These are phyloP conservation scores for Hoplias malabaricus DNA, from an alignment of 2,113 vertebrate genomes.

Conservation along the genomic window DNA sequence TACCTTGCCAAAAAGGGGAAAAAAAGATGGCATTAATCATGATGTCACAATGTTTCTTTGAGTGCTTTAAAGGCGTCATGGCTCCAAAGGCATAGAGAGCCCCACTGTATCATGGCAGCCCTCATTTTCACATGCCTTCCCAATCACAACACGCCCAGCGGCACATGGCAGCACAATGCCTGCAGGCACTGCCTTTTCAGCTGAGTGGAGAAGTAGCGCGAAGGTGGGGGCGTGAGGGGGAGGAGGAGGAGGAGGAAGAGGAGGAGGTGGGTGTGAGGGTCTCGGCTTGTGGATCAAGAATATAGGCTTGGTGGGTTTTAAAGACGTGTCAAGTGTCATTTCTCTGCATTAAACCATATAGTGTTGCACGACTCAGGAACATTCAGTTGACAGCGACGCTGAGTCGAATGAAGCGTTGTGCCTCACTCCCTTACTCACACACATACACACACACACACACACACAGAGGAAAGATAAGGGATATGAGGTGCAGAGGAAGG, in stretches of 20 bases:
- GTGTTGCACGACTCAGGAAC: not conserved
- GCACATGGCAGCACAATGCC: conserved; percentile 69
- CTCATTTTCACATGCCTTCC: conserved; percentile 63
- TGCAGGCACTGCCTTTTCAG: conserved; percentile 68
- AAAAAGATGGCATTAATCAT: not conserved
- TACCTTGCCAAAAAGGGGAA: not conserved
- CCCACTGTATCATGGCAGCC: conserved; percentile 47
- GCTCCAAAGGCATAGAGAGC: conserved; percentile 2
- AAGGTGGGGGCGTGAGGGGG: conserved; percentile 42
- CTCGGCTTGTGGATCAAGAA: conserved; percentile 44
- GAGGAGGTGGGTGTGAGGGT: conserved; percentile 48
- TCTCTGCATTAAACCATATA: conserved; percentile 52
- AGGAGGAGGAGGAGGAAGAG: conserved; percentile 42
- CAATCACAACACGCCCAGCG: conserved; percentile 64
- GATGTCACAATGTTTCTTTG: conserved; percentile 19
- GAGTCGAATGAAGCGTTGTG: conserved; percentile 25
- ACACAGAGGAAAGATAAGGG: conserved; percentile 56
- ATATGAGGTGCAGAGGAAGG: conserved; percentile 36
- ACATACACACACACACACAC: no score
- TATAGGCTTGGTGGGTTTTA: conserved; percentile 34
- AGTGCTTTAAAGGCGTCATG: conserved; percentile 4
- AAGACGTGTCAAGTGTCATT: conserved; percentile 44
- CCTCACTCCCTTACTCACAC: no score
- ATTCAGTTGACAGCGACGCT: conserved; percentile 44
- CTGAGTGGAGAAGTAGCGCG: conserved; percentile 65